phyloP scores from a whole-genome alignment of 2,797 vertebrate genomes.

The Characodon lateralis region DNA sequence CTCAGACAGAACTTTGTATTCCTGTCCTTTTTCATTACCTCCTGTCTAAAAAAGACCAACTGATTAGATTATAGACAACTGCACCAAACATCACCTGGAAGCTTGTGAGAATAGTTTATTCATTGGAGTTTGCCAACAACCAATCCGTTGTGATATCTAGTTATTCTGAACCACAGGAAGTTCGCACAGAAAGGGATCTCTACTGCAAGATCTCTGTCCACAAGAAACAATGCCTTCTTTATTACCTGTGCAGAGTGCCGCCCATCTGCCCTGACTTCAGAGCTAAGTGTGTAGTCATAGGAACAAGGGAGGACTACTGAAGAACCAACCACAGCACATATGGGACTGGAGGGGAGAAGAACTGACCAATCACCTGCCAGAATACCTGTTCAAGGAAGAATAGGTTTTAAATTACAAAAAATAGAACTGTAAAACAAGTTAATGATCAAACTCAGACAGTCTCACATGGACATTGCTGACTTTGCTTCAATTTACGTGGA shows the following conservation, averaged over 20 bases:
- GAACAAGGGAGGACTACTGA: conserved; percentile 75
- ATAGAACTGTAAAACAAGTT: background rate
- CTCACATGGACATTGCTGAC: background rate
- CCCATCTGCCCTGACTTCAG: conserved; percentile 23
- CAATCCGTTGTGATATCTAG: background rate
- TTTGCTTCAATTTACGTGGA: too few relatives aligned
- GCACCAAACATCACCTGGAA: background rate
- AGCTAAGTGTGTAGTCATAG: conserved; percentile 74
- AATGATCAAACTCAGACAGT: background rate
- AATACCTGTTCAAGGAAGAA: conserved; percentile 43
- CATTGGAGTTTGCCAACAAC: background rate
- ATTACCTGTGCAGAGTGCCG: conserved; percentile 54
- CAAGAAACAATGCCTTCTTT: conserved; percentile 56
- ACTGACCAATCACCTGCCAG: conserved; percentile 73
- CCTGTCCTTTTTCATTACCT: conserved; percentile 23
- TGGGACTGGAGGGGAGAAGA: conserved; percentile 48
- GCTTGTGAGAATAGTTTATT: background rate
- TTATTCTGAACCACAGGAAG: background rate
- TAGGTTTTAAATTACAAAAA: background rate
- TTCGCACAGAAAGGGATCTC: conserved; percentile 5
- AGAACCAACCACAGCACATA: conserved; percentile 69
- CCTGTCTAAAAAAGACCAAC: conserved; percentile 21
- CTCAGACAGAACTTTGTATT: conserved; percentile 64
- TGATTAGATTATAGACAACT: background rate
- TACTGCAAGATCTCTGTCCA: background rate